Evolutionary conservation across 1,140 invertebrate species (phyloP).

Genomic region (Drosophila nasuta): DNA sequence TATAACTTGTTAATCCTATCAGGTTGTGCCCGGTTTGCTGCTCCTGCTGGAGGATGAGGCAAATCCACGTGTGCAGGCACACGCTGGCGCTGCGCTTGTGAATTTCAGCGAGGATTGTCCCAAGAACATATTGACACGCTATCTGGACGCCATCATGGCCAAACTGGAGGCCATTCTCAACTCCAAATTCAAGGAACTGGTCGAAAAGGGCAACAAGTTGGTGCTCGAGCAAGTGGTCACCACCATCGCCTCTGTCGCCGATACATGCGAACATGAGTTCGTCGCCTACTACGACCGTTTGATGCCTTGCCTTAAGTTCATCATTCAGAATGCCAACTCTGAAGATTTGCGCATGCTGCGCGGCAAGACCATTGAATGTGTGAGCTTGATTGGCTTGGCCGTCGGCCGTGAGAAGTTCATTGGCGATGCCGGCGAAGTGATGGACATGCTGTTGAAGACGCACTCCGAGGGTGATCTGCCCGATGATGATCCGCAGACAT

Average conservation of each 20-base stretch:
- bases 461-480: constrained; percentile 93
- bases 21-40: constrained; percentile 95
- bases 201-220: constrained; percentile 97
- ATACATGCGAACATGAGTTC: constrained; percentile 99
- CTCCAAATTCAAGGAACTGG: constrained; percentile 96
- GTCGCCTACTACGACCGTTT: constrained; percentile 67
- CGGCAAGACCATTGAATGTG: constrained; percentile 99
- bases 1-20: not conserved
- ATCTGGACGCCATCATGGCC: constrained; percentile 95
- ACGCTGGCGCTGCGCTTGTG: constrained; percentile 97
- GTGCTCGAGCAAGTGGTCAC: constrained; percentile 99
- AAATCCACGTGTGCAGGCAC: constrained; percentile 97
- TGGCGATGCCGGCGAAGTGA: constrained; percentile 97
- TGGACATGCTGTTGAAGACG: constrained; percentile 97
- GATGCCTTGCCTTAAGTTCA: constrained; percentile 25
- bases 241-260: constrained; percentile 99
- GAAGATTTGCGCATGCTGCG: constrained; percentile 95
- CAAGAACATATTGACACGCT: constrained; percentile 95
- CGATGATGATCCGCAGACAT: constrained; percentile 98
- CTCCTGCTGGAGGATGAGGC: constrained; percentile 95
- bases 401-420: constrained; percentile 98
- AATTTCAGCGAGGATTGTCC: constrained; percentile 99
- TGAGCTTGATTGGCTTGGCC: constrained; percentile 98
- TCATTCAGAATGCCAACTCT: constrained; percentile 96
- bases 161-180: constrained; percentile 96